Percentiles rank a stretch among this genome's conserved stretches.
These are phyloP conservation scores for Argopecten irradians DNA, from an alignment of 1,140 invertebrate genomes.

Conservation along the genomic window DNA sequence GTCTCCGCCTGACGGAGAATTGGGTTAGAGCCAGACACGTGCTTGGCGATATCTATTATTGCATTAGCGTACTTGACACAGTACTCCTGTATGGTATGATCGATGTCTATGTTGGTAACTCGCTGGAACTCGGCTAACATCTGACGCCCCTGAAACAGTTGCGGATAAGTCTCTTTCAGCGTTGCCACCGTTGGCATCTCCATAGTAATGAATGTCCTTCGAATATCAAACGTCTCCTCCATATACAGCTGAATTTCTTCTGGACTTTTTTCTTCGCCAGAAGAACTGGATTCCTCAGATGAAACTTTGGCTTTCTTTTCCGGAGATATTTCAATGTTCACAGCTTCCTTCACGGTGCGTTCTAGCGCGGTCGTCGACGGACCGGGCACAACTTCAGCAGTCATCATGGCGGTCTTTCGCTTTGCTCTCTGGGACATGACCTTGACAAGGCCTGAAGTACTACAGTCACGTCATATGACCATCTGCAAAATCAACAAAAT, in stretches of 20 bases:
- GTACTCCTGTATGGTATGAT: conserved; percentile 72
- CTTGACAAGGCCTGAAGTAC: background rate
- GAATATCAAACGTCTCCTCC: conserved; percentile 70
- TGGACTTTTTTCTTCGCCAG: conserved; percentile 56
- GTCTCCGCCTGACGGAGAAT: conserved; percentile 66
- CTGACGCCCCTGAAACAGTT: conserved; percentile 68
- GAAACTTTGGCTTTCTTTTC: conserved; percentile 61
- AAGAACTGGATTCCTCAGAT: conserved; percentile 39
- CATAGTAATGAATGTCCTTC: conserved; percentile 69
- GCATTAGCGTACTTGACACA: conserved; percentile 69
- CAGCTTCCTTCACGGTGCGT: conserved; percentile 52
- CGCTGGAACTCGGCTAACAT: conserved; percentile 71
- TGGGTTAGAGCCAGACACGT: conserved; percentile 61
- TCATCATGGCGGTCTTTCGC: conserved; percentile 66
- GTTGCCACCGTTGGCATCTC: conserved; percentile 68
- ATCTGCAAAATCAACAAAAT: too few relatives aligned
- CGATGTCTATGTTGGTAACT: conserved; percentile 70
- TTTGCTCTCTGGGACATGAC: conserved; percentile 56
- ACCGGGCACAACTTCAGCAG: conserved; percentile 66
- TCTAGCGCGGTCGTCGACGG: conserved; percentile 57
- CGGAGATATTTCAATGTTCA: conserved; percentile 46
- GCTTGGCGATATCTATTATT: conserved; percentile 64
- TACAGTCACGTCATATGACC: background rate
- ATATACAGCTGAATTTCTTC: conserved; percentile 70
- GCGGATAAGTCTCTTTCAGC: conserved; percentile 68